A percentile compares a stretch with the other conserved stretches of the same genome.
These are phyloP conservation scores for Cisticola juncidis DNA, from an alignment of 2,113 vertebrate genomes.

Conservation along the genomic window DNA sequence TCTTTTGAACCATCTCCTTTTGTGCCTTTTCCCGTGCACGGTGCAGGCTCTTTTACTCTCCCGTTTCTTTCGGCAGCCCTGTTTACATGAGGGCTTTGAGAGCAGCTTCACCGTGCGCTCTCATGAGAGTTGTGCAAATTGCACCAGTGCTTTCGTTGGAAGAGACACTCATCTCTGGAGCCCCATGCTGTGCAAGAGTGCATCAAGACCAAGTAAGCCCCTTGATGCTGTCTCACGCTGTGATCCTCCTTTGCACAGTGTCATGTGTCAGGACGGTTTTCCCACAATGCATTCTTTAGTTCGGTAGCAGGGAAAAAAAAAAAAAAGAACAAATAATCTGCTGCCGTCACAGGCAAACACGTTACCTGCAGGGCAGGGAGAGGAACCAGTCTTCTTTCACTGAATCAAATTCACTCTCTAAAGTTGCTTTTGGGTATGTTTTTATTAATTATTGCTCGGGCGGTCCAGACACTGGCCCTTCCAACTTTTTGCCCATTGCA, in stretches of 20 bases:
- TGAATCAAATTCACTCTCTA: conserved; percentile 3
- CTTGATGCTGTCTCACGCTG: conserved; percentile 84
- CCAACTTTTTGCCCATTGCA: not conserved
- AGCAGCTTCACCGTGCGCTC: conserved; percentile 71
- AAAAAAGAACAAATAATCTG: conserved; percentile 78
- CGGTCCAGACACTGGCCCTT: not conserved
- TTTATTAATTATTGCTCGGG: not conserved
- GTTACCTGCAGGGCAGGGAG: conserved; percentile 72
- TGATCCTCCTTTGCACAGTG: conserved; percentile 82
- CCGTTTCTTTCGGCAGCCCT: conserved; percentile 67
- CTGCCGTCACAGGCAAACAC: conserved; percentile 73
- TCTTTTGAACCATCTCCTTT: conserved; percentile 75
- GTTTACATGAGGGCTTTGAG: conserved; percentile 76
- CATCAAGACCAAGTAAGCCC: conserved; percentile 84
- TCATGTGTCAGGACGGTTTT: conserved; percentile 82
- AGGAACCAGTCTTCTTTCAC: conserved; percentile 19
- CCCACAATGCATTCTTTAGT: conserved; percentile 87
- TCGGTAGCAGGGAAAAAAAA: conserved; percentile 68
- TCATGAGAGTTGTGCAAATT: conserved; percentile 81
- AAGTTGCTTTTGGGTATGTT: not conserved
- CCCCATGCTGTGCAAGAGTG: conserved; percentile 82
- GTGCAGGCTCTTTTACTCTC: conserved; percentile 69
- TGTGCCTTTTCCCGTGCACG: conserved; percentile 64
- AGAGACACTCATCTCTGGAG: conserved; percentile 77
- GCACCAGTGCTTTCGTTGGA: conserved; percentile 77